Base-by-base conservation (phyloP, 2,888 invertebrate species). In the Apamea monoglypha region DNA sequence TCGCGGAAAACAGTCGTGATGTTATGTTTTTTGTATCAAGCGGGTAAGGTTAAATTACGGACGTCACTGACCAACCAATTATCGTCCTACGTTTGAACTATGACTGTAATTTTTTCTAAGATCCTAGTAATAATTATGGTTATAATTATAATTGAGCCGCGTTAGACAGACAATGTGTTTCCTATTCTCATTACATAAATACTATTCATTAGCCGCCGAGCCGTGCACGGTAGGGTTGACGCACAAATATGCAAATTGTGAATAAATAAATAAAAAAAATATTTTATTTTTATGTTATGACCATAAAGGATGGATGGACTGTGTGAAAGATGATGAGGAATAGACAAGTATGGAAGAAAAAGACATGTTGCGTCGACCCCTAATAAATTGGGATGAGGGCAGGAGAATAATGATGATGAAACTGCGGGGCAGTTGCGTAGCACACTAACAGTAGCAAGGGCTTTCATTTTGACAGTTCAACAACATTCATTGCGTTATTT, bases 141-240 rank as follows among this genome's bases (percentile, higher is more conserved):
- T 87, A 82, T 89, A 88, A 86, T 89, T 89, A 87, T 87, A 89
- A 82, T 84, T 83, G 81, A 84, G 77, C 81, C 72, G 68, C 76
- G 83, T 89, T 80, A 89, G 88, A 88, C 82, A 91, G 89, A 92
- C 92, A 92, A 92, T 92, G 91, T 87, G 90, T 91, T 92, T 92
- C 91, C 91, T 92, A 90, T 90, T 91, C 92, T 91, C 90, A 92
- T 93, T 92, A 91, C 90, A 92, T 91, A 92, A 92, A 92, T 91
- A 92, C 91, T 90, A 91, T 92, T 92, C 91, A 93, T 93, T 92
- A 92, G 90, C 83, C 82, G 85, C 77, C 85, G 89, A 89, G 86
- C 89, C 84, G 87, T 87, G 81, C 80, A 75, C 47, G 74, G 69
- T 84, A 90, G 92, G 91, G 91, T 84, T 91, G 87, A 10, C 81